A percentile compares a stretch with the other conserved stretches of the same genome.
These are phyloP conservation scores for Oryzias curvinotus DNA, from an alignment of 2,113 vertebrate species.

Conservation along the genomic window DNA sequence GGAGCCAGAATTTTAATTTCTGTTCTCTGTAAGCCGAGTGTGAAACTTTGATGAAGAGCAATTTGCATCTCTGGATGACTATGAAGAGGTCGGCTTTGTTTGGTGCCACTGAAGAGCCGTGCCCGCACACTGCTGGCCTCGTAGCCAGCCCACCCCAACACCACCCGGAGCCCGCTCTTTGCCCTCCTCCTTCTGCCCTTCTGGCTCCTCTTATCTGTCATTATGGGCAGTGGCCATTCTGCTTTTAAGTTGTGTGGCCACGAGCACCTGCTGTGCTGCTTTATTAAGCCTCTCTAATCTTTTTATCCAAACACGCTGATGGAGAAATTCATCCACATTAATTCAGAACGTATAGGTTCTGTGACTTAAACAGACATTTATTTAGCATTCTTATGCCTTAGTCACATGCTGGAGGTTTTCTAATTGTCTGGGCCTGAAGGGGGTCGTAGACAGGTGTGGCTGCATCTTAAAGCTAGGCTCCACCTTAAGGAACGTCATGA, in stretches of 20 bases:
- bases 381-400: too few relatives aligned
- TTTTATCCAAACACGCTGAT: constrained; percentile 4
- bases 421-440: too few relatives aligned
- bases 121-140: constrained; percentile 54
- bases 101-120: constrained; percentile 49
- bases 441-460: too few relatives aligned
- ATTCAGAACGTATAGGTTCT: too few relatives aligned
- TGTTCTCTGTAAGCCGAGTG: constrained; percentile 70
- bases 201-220: constrained; percentile 49
- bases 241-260: constrained; percentile 64
- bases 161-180: constrained; percentile 50
- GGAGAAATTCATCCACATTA: not conserved
- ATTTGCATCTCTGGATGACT: constrained; percentile 77
- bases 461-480: too few relatives aligned
- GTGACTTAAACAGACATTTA: too few relatives aligned
- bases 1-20: constrained; percentile 62
- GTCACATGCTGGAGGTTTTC: too few relatives aligned
- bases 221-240: constrained; percentile 50
- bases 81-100: constrained; percentile 74
- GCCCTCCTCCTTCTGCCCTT: constrained; percentile 53
- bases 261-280: constrained; percentile 69
- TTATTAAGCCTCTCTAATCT: constrained; percentile 48
- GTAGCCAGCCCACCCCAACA: constrained; percentile 55
- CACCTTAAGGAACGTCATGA: too few relatives aligned
- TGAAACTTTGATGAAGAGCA: constrained; percentile 76